These are phyloP conservation scores for Pteropus rufus DNA, from an alignment of 2,797 vertebrate species.

Conservation along the genomic window DNA sequence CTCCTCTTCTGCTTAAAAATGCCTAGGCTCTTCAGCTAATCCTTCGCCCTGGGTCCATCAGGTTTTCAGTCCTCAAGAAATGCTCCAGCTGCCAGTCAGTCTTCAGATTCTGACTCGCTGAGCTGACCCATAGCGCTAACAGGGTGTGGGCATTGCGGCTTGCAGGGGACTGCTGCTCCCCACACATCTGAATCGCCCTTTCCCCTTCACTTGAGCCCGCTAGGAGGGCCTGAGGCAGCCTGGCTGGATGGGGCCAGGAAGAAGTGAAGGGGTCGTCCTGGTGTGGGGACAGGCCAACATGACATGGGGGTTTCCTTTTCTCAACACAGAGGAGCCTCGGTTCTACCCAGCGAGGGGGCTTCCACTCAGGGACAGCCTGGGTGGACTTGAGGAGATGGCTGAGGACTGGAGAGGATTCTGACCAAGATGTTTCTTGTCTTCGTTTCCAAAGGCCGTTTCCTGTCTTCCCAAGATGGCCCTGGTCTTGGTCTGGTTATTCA, in stretches of 20 bases:
- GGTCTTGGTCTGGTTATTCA: slow-evolving; percentile 17
- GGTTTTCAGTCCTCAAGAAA: neutral
- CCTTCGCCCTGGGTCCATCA: neutral
- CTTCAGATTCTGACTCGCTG: neutral
- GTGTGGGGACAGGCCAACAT: neutral
- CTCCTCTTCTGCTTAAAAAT: neutral
- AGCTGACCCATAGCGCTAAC: neutral
- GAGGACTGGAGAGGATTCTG: neutral
- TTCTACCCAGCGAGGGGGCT: neutral
- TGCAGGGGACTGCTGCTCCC: neutral
- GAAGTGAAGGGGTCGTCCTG: neutral
- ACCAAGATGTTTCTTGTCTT: neutral
- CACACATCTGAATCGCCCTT: neutral
- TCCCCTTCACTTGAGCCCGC: neutral
- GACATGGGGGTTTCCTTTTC: neutral
- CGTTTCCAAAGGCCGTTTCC: neutral
- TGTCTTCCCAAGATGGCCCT: neutral
- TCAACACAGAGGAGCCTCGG: neutral
- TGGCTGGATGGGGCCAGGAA: neutral
- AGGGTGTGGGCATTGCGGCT: neutral
- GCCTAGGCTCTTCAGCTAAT: neutral
- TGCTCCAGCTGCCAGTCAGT: neutral
- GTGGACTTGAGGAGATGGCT: neutral
- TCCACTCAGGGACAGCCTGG: neutral
- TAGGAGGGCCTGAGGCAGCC: neutral